Conservation (phyloP, 2,113 vertebrate species). For the Trichomycterus rosablanca region DNA sequence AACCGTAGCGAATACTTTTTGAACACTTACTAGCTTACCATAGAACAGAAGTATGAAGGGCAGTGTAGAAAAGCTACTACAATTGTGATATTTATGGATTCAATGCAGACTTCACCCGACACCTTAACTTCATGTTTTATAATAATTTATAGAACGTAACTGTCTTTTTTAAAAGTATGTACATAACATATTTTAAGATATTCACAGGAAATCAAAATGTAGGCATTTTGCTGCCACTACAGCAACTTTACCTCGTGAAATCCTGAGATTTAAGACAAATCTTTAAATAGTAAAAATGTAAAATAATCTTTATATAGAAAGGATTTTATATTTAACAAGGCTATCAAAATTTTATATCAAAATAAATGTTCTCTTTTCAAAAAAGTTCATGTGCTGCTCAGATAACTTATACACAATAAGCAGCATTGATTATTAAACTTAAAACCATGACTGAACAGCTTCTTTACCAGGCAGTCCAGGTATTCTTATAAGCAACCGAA, state of each 20-base stretch:
- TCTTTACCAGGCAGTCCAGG: constrained; percentile 22
- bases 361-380: constrained; percentile 68
- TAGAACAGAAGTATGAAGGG: constrained; percentile 10
- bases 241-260: constrained; percentile 64
- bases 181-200: constrained; percentile 77
- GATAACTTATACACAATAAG: constrained; percentile 41
- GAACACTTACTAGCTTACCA: no score
- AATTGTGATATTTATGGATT: constrained; percentile 10
- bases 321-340: constrained; percentile 74
- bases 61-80: constrained; percentile 19
- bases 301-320: constrained; percentile 76
- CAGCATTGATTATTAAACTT: constrained; percentile 40
- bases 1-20: constrained; percentile 24
- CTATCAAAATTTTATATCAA: constrained; percentile 69
- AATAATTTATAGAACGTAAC: constrained; percentile 74
- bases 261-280: constrained; percentile 76
- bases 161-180: constrained; percentile 65
- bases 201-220: constrained; percentile 73
- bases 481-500: constrained; percentile 34
- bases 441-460: constrained; percentile 31
- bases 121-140: constrained; percentile 61
- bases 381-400: constrained; percentile 46
- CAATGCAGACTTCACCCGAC: constrained; percentile 41
- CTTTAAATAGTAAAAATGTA: constrained; percentile 73
- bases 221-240: constrained; percentile 65